Evolutionary conservation across 2,113 vertebrate genomes (phyloP).

Genomic region (Pteruthius melanotis): DNA sequence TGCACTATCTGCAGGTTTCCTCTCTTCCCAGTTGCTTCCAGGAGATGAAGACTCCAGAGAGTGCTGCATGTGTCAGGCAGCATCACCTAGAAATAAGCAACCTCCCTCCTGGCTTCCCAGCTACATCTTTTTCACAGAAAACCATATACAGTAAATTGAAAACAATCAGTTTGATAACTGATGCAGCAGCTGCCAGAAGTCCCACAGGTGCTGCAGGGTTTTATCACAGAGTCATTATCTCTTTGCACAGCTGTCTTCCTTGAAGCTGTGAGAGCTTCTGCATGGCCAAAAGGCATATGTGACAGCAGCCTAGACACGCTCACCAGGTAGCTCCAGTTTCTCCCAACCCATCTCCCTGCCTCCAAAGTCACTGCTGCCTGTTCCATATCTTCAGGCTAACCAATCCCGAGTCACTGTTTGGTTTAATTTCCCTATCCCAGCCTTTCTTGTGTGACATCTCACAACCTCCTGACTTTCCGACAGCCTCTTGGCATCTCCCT

Average conservation of each 20-base stretch:
- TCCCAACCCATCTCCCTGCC: not conserved
- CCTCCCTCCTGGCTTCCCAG: not conserved
- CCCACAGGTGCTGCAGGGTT: not conserved
- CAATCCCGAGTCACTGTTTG: fast-evolving
- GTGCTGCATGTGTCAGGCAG: not conserved
- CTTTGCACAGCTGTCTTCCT: not conserved
- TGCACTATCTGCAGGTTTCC: not conserved
- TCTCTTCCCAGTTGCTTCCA: not conserved
- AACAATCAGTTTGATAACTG: not conserved
- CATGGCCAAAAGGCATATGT: not conserved
- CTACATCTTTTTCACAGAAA: not conserved
- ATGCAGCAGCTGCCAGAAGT: not conserved
- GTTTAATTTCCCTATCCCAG: not conserved
- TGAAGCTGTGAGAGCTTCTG: not conserved
- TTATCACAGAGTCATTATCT: not conserved
- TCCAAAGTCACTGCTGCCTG: not conserved
- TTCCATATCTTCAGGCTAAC: not conserved
- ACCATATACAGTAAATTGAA: not conserved
- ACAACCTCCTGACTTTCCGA: fast-evolving
- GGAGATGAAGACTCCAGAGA: not conserved
- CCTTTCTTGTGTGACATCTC: not conserved
- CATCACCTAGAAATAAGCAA: not conserved
- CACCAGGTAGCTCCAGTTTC: not conserved
- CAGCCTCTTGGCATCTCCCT: not conserved
- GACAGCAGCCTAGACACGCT: not conserved